These are phyloP conservation scores for Oligia latruncula DNA, from an alignment of 2,888 invertebrate genomes.

Conservation along the genomic window DNA sequence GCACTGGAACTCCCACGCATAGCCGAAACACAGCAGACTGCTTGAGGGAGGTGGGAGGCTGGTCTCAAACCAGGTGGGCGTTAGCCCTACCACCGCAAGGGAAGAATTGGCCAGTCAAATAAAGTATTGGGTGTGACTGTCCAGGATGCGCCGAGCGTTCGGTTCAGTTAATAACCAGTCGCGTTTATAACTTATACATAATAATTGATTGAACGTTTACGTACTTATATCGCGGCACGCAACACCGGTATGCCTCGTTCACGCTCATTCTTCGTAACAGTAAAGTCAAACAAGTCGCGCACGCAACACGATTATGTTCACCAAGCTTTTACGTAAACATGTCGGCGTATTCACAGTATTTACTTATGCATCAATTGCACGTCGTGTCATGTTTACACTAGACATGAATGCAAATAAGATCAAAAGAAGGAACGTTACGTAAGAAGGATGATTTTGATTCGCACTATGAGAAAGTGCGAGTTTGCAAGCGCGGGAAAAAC, in stretches of 20 bases:
- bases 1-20: too few species aligned
- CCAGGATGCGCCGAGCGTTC: too few species aligned
- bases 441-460: not conserved
- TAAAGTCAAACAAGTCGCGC: constrained; percentile 39
- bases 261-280: constrained; percentile 40
- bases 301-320: constrained; percentile 38
- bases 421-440: not conserved
- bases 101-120: too few species aligned
- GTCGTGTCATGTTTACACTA: not conserved
- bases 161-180: too few species aligned
- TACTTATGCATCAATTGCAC: constrained; percentile 17
- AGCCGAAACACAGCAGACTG: too few species aligned
- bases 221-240: constrained; percentile 33
- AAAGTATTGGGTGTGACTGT: too few species aligned
- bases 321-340: constrained; percentile 24
- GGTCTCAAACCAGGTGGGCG: too few species aligned
- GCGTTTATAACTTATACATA: constrained; percentile 18
- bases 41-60: too few species aligned
- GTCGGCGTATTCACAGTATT: constrained; percentile 18
- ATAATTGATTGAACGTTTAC: constrained; percentile 37
- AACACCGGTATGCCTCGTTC: constrained; percentile 36
- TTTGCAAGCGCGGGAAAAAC: too few species aligned
- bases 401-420: not conserved
- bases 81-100: too few species aligned
- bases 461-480: not conserved